Percentiles rank a stretch among this genome's conserved stretches.
Evolutionary conservation across 92 coral and sea anemone genomes (phyloP).

Genomic region (Blastomussa wellsi): DNA sequence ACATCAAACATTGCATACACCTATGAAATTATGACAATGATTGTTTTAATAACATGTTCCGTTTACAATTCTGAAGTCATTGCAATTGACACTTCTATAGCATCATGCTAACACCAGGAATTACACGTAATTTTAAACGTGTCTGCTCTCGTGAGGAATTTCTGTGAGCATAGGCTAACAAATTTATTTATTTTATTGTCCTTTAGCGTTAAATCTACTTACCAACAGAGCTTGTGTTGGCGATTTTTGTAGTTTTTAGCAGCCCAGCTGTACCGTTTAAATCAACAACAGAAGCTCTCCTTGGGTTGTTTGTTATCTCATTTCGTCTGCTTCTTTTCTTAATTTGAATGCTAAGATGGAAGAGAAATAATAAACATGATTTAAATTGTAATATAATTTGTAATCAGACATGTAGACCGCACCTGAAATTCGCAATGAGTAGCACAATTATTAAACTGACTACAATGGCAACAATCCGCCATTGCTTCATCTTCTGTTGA

Average conservation of each 20-base stretch:
- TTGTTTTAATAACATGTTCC: too few species aligned
- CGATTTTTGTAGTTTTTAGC: neutral
- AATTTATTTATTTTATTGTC: neutral
- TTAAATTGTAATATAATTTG: neutral
- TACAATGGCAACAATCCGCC: constrained; percentile 27
- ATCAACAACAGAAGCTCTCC: neutral
- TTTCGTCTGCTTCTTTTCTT: constrained; percentile 6
- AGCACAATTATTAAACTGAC: constrained; percentile 27
- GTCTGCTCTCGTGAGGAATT: neutral
- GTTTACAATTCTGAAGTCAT: too few species aligned
- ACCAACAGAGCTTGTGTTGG: constrained; percentile 25
- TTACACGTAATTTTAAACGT: neutral
- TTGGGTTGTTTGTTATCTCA: neutral
- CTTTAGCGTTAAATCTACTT: neutral
- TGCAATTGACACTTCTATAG: too few species aligned
- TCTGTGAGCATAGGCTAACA: neutral
- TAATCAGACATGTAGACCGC: neutral
- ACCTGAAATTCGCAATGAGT: constrained; percentile 50
- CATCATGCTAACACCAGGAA: too few species aligned
- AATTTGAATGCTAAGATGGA: constrained; percentile 13
- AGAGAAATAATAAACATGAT: neutral
- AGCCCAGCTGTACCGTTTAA: constrained; percentile 1
- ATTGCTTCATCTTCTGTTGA: constrained; percentile 39
- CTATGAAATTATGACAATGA: too few species aligned
- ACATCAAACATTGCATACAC: too few species aligned